phyloP scores from a whole-genome alignment of 92 coral and sea anemone species.

The Phenganax stokvisi region DNA sequence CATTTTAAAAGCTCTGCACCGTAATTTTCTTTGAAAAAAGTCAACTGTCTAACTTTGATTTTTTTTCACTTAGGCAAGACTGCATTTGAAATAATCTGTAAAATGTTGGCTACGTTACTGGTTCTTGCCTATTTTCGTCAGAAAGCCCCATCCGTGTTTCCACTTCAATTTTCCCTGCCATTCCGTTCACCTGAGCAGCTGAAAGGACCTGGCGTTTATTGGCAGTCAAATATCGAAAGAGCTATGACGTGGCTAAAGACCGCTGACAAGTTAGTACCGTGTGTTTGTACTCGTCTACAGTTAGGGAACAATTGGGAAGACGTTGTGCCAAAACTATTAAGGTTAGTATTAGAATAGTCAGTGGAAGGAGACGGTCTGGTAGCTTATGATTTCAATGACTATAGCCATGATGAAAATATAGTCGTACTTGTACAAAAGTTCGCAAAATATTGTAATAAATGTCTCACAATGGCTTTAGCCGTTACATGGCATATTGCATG shows the following conservation, averaged over 20 bases:
- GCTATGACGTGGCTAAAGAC: slow-evolving; percentile 77
- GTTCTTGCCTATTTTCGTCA: slow-evolving; percentile 61
- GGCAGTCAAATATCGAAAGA: slow-evolving; percentile 41
- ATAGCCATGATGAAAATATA: no score
- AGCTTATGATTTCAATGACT: no score
- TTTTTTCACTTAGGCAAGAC: slow-evolving; percentile 54
- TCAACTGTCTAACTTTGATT: no score
- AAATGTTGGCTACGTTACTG: slow-evolving; percentile 68
- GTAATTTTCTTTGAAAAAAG: no score
- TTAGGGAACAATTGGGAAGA: slow-evolving; percentile 85
- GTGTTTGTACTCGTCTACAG: slow-evolving; percentile 76
- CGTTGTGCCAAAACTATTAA: slow-evolving; percentile 18
- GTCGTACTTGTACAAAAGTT: no score
- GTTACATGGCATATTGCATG: no score
- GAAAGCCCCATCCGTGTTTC: slow-evolving; percentile 44
- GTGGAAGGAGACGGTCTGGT: no score
- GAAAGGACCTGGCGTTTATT: slow-evolving; percentile 37
- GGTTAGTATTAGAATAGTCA: background rate
- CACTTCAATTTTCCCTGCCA: slow-evolving; percentile 49
- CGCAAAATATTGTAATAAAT: no score
- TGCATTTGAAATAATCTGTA: slow-evolving; percentile 55
- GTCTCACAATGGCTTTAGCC: no score
- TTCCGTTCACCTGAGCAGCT: background rate
- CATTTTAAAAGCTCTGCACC: no score
- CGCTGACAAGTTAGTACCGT: slow-evolving; percentile 72